A percentile compares a stretch with the other conserved stretches of the same genome.
These are phyloP conservation scores for Diplodus sargus DNA, from an alignment of 2,797 vertebrate genomes.

Conservation along the genomic window DNA sequence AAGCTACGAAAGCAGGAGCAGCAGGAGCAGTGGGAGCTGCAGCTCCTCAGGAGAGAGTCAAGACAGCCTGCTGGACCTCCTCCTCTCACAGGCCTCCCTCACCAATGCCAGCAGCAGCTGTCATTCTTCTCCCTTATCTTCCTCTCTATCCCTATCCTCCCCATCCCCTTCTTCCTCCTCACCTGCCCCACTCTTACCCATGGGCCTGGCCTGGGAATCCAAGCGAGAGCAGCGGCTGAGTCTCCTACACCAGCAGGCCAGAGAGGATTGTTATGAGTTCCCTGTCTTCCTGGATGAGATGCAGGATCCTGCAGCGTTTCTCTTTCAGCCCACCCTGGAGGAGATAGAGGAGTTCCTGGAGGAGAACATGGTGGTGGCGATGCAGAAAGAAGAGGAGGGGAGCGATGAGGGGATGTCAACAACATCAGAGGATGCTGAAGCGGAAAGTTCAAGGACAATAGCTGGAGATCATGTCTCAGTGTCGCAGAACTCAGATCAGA, in stretches of 20 bases:
- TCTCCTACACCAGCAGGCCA: conserved; percentile 75
- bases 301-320: conserved; percentile 86
- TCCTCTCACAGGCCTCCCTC: conserved; percentile 91
- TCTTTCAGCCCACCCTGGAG: conserved; percentile 97
- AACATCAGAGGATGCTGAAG: conserved; percentile 55
- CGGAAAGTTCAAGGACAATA: conserved; percentile 54
- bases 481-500: conserved; percentile 87
- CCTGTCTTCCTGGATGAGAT: conserved; percentile 88
- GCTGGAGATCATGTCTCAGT: conserved; percentile 42
- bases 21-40: conserved; percentile 84
- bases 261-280: conserved; percentile 91
- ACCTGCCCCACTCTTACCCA: conserved; percentile 69
- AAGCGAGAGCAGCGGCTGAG: conserved; percentile 81
- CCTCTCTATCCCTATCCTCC: conserved; percentile 66
- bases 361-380: conserved; percentile 94
- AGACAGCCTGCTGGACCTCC: conserved; percentile 94
- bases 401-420: conserved; percentile 79
- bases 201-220: conserved; percentile 85
- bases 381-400: conserved; percentile 87
- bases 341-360: conserved; percentile 99
- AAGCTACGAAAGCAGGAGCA: conserved; percentile 80
- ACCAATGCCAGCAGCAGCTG: conserved; percentile 64
- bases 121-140: conserved; percentile 46
- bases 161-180: conserved; percentile 72
- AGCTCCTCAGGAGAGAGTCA: conserved; percentile 89